Conservation (phyloP, 2,797 vertebrate species). For the Lepus townsendii region DNA sequence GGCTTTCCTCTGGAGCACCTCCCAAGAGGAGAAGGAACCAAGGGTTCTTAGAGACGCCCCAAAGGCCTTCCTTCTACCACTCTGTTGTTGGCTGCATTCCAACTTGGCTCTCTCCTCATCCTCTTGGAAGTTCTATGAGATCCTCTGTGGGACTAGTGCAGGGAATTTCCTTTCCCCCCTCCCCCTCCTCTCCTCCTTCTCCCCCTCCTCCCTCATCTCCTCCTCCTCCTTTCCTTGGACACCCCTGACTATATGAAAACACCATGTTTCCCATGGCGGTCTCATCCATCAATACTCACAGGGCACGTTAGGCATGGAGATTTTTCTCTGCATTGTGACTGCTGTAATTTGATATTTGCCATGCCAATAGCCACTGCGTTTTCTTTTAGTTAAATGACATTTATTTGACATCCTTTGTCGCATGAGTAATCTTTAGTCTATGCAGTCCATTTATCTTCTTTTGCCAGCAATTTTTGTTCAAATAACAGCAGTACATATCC, state of each 20-base stretch:
- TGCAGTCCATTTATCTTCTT: conserved; percentile 57
- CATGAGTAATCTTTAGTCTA: conserved; percentile 49
- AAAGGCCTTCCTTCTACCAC: background rate
- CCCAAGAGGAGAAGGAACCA: background rate
- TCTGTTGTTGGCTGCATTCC: background rate
- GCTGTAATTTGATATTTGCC: conserved; percentile 70
- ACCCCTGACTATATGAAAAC: conserved; percentile 58
- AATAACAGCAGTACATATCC: background rate
- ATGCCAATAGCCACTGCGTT: conserved; percentile 64
- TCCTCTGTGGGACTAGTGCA: background rate
- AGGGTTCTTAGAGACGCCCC: background rate
- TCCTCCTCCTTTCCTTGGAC: conserved; percentile 1
- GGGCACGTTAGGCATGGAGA: background rate
- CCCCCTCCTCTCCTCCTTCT: background rate
- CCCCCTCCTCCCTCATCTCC: background rate
- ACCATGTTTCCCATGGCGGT: conserved; percentile 39
- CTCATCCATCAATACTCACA: conserved; percentile 43
- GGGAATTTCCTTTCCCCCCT: background rate
- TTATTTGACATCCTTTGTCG: conserved; percentile 69
- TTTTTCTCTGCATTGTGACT: conserved; percentile 65
- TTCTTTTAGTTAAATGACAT: conserved; percentile 70
- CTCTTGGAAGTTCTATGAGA: background rate
- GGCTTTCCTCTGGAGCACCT: background rate
- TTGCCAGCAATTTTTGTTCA: background rate
- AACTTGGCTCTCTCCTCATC: no score